phyloP scores from a whole-genome alignment of 1,140 invertebrate genomes.

The Nylanderia fulva region DNA sequence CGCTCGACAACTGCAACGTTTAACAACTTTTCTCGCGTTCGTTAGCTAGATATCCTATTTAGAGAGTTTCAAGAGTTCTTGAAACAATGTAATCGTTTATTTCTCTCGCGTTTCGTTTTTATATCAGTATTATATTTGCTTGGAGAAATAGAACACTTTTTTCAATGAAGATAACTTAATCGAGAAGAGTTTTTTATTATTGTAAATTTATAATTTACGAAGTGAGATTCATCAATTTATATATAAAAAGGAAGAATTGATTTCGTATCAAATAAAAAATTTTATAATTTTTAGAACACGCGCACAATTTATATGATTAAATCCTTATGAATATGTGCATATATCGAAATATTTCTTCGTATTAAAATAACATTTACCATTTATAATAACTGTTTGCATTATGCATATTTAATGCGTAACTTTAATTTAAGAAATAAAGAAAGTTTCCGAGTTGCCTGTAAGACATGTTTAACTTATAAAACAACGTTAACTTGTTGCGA shows the following conservation, averaged over 20 bases:
- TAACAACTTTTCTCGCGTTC: slow-evolving; percentile 1
- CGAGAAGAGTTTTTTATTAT: background rate
- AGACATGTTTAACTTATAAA: slow-evolving; percentile 18
- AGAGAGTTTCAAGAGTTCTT: background rate
- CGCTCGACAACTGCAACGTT: background rate
- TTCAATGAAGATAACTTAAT: background rate
- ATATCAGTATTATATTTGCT: background rate
- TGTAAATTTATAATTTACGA: background rate
- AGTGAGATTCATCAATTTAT: background rate
- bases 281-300: background rate
- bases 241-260: background rate
- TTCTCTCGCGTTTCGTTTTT: background rate
- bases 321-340: background rate
- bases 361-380: background rate
- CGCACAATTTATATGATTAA: background rate
- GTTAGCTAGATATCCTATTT: slow-evolving; percentile 29
- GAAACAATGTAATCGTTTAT: background rate
- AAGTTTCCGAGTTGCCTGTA: background rate
- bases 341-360: background rate
- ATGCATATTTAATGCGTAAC: background rate
- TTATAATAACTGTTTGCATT: background rate
- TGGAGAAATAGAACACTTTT: background rate
- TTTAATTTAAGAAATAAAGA: background rate
- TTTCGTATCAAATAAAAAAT: background rate
- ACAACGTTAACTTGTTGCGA: slow-evolving; percentile 38